A percentile compares a stretch with the other conserved stretches of the same genome.
Evolutionary conservation across 2,797 vertebrate species (phyloP).

Genomic region (Sebastes iracundus): DNA sequence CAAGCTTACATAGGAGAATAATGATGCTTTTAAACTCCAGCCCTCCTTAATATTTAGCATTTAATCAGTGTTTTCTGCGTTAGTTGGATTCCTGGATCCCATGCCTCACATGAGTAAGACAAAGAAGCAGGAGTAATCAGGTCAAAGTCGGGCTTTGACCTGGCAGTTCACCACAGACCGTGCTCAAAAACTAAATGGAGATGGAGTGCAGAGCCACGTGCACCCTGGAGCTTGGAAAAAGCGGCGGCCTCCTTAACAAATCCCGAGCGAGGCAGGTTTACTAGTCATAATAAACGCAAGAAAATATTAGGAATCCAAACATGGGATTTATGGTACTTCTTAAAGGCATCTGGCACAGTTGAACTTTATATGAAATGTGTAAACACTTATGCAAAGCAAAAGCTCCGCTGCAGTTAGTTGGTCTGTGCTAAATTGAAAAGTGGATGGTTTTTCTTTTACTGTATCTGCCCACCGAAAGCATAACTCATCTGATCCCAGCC

Average conservation of each 20-base stretch:
- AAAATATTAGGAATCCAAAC: slow-evolving; percentile 65
- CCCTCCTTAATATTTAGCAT: not conserved
- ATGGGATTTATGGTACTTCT: slow-evolving; percentile 61
- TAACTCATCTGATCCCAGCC: slow-evolving; percentile 22
- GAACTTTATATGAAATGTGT: slow-evolving; percentile 62
- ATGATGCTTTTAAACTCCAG: slow-evolving; percentile 2
- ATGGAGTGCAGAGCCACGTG: slow-evolving; percentile 44
- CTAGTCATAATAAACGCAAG: slow-evolving; percentile 59
- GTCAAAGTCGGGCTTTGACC: slow-evolving; percentile 50
- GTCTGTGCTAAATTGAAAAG: slow-evolving; percentile 31
- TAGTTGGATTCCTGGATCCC: slow-evolving; percentile 19
- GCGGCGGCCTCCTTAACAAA: slow-evolving; percentile 25
- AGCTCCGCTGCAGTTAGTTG: slow-evolving; percentile 28
- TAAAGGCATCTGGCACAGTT: slow-evolving; percentile 55
- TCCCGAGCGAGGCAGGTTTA: slow-evolving; percentile 56
- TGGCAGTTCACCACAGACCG: slow-evolving; percentile 48
- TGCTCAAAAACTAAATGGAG: slow-evolving; percentile 37
- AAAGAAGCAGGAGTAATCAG: slow-evolving; percentile 31
- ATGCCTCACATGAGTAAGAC: slow-evolving; percentile 16
- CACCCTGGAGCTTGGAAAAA: slow-evolving; percentile 71
- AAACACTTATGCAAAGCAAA: slow-evolving; percentile 61
- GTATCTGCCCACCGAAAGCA: slow-evolving; percentile 20
- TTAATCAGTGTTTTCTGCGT: slow-evolving; percentile 37
- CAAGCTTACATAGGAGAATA: not conserved
- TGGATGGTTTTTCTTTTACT: slow-evolving; percentile 25